phyloP scores from a whole-genome alignment of 2,113 vertebrate species.

The Chitala chitala region DNA sequence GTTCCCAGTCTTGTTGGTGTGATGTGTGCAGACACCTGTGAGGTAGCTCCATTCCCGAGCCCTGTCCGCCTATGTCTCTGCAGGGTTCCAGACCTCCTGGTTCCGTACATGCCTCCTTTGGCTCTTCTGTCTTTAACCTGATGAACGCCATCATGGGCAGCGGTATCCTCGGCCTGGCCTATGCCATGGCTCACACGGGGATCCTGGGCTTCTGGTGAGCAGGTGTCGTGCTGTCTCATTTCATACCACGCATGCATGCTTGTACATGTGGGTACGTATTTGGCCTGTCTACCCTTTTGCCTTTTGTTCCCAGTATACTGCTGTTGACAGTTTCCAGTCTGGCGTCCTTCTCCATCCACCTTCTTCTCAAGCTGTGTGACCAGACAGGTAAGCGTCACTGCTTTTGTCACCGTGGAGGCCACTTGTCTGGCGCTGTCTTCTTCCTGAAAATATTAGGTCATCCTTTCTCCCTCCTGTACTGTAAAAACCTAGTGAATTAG shows the following conservation, averaged over 20 bases:
- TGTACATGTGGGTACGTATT: neutral
- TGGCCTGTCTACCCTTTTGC: constrained; percentile 12
- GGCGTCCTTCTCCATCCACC: constrained; percentile 81
- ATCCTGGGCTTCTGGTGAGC: constrained; percentile 85
- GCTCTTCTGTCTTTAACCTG: constrained; percentile 84
- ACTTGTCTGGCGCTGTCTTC: neutral
- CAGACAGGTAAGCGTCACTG: constrained; percentile 75
- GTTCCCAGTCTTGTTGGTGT: too few relatives aligned
- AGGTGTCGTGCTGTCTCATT: neutral
- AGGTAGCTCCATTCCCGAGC: neutral
- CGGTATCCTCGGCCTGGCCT: constrained; percentile 87
- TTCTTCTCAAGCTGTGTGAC: constrained; percentile 85
- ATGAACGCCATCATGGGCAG: constrained; percentile 96
- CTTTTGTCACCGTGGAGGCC: constrained; percentile 4
- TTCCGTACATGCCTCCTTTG: constrained; percentile 71
- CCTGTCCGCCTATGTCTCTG: constrained; percentile 26
- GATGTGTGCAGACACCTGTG: neutral
- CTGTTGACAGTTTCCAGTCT: constrained; percentile 75
- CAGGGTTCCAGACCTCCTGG: constrained; percentile 51
- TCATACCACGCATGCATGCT: neutral
- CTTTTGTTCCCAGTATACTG: constrained; percentile 65
- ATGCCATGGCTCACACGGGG: constrained; percentile 84
- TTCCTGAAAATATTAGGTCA: neutral
- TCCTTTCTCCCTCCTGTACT: too few relatives aligned
- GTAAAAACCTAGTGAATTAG: neutral